These are phyloP conservation scores for Quadriops clusia DNA, from an alignment of 2,888 invertebrate species.

Conservation along the genomic window DNA sequence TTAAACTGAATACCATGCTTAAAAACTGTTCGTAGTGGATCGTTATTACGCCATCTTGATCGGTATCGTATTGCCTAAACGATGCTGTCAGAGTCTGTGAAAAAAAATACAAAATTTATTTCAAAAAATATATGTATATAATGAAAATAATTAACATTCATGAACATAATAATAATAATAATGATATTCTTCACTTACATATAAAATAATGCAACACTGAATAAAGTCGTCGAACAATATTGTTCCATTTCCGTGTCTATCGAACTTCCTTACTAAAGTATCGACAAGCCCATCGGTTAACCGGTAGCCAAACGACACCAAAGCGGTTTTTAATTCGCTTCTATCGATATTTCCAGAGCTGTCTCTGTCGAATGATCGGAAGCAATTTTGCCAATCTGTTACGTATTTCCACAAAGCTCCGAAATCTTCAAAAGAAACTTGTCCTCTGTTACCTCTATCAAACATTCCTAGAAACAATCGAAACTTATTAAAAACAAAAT, in stretches of 20 bases:
- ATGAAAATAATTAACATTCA: slow-evolving; percentile 2
- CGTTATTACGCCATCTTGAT: slow-evolving; percentile 89
- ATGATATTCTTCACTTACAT: slow-evolving; percentile 53
- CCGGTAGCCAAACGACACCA: slow-evolving; percentile 81
- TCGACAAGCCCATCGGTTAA: slow-evolving; percentile 72
- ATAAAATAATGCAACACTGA: slow-evolving; percentile 85
- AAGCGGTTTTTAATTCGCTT: slow-evolving; percentile 78
- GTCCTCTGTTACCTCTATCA: slow-evolving; percentile 79
- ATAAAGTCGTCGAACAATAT: slow-evolving; percentile 98
- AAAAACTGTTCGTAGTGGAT: slow-evolving; percentile 94
- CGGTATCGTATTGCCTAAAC: slow-evolving; percentile 80
- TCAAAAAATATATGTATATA: slow-evolving; percentile 6
- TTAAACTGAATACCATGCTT: slow-evolving; percentile 76
- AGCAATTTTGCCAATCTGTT: slow-evolving; percentile 95
- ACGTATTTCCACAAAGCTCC: slow-evolving; percentile 96
- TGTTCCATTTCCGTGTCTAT: slow-evolving; percentile 78
- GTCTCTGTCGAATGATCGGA: slow-evolving; percentile 87
- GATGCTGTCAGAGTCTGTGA: slow-evolving; percentile 79
- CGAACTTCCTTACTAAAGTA: slow-evolving; percentile 83
- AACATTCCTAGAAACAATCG: slow-evolving; percentile 65
- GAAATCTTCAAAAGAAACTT: slow-evolving; percentile 91
- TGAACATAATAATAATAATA: background rate
- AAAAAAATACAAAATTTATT: slow-evolving; percentile 19
- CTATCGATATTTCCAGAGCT: slow-evolving; percentile 87
- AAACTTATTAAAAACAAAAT: background rate